Evolutionary conservation across 2,797 vertebrate genomes (phyloP).

Genomic region (Premnoplex brunnescens): DNA sequence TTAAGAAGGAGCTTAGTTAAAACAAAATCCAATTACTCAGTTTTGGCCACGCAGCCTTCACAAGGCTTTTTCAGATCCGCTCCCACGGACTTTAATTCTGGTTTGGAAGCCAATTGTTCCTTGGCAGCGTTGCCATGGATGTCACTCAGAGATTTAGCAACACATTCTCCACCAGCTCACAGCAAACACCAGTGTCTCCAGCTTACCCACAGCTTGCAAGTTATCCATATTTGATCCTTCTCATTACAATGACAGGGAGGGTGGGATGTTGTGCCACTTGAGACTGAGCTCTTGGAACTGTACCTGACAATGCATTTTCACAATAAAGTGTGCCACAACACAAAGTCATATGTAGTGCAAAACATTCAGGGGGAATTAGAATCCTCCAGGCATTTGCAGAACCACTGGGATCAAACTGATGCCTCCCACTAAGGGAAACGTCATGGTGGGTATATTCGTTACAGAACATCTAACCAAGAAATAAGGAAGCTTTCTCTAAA

Average conservation of each 20-base stretch:
- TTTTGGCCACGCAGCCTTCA: constrained; percentile 68
- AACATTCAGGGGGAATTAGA: background rate
- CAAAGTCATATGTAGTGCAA: background rate
- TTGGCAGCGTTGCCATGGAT: constrained; percentile 65
- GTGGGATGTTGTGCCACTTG: background rate
- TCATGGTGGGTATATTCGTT: background rate
- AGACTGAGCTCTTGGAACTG: background rate
- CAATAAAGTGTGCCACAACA: background rate
- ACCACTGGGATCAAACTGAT: background rate
- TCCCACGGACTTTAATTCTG: constrained; percentile 68
- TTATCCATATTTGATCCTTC: background rate
- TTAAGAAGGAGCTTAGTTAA: constrained; percentile 65
- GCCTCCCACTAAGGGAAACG: background rate
- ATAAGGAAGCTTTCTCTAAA: background rate
- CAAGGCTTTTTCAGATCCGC: constrained; percentile 61
- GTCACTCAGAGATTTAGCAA: constrained; percentile 65
- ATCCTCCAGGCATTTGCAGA: background rate
- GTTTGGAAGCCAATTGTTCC: constrained; percentile 64
- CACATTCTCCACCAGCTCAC: constrained; percentile 46
- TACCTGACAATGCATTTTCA: background rate
- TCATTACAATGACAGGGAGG: background rate
- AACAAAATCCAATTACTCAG: constrained; percentile 69
- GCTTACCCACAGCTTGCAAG: background rate
- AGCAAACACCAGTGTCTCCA: constrained; percentile 12
- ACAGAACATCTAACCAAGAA: background rate